phyloP scores from a whole-genome alignment of 2,888 invertebrate genomes.

The Eurytoma adleriae region DNA sequence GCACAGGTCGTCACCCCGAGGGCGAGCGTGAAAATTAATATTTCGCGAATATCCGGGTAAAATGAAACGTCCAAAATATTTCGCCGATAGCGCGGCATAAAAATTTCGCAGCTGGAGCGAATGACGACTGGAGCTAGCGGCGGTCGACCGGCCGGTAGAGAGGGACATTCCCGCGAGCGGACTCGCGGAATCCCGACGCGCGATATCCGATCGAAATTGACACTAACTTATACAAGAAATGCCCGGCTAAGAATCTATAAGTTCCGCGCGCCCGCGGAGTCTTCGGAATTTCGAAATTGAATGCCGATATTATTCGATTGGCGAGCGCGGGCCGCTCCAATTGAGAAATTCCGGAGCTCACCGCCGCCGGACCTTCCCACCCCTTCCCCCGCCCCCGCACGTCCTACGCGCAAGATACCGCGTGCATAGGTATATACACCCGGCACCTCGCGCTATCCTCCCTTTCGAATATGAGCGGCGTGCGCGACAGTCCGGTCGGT shows the following conservation, averaged over 20 bases:
- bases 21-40: background rate
- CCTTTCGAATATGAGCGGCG: slow-evolving; percentile 1
- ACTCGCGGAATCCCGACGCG: background rate
- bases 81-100: background rate
- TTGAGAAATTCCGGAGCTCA: slow-evolving; percentile 52
- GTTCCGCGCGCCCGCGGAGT: slow-evolving; percentile 14
- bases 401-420: slow-evolving; percentile 7
- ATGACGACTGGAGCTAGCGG: slow-evolving; percentile 5
- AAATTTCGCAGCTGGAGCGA: slow-evolving; percentile 19
- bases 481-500: slow-evolving; percentile 15
- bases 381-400: no score
- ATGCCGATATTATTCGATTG: slow-evolving; percentile 56
- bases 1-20: background rate
- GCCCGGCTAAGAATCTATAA: slow-evolving; percentile 47
- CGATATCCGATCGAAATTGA: slow-evolving; percentile 41
- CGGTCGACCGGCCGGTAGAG: background rate
- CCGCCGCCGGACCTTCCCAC: slow-evolving; percentile 3
- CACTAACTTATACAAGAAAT: slow-evolving; percentile 53
- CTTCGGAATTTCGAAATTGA: slow-evolving; percentile 56
- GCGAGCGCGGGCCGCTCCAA: slow-evolving; percentile 40
- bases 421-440: slow-evolving; percentile 2
- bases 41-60: background rate
- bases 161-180: background rate
- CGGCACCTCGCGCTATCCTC: background rate
- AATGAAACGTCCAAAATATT: slow-evolving; percentile 1